A percentile compares a stretch with the other conserved stretches of the same genome.
Conservation (phyloP, 2,113 vertebrate genomes). For the Datnioides undecimradiatus region DNA sequence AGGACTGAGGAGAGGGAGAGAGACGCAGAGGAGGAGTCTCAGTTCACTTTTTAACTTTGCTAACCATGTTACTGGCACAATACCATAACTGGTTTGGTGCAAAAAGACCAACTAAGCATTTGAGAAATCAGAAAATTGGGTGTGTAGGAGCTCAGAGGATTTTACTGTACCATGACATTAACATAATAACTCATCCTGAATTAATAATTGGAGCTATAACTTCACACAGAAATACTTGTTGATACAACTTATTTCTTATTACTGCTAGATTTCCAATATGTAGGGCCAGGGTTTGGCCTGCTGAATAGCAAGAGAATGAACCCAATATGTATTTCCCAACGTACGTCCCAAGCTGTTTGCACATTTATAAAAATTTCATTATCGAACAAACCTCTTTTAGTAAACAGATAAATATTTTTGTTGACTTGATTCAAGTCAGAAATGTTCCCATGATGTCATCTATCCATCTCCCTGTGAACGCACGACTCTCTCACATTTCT, state of each 20-base stretch:
- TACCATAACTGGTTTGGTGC: not conserved
- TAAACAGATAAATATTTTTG: not conserved
- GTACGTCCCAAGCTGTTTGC: no score
- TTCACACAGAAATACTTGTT: not conserved
- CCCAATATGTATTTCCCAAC: no score
- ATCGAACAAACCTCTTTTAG: not conserved
- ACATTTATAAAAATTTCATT: not conserved
- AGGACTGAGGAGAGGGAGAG: constrained; percentile 38
- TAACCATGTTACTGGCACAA: not conserved
- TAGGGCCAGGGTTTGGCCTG: no score
- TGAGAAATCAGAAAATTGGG: not conserved
- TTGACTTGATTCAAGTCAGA: not conserved
- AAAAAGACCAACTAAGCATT: not conserved
- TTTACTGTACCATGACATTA: not conserved
- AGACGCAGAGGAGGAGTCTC: not conserved
- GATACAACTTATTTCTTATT: not conserved
- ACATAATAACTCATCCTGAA: not conserved
- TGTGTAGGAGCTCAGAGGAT: not conserved
- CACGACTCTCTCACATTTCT: not conserved
- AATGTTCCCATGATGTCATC: not conserved
- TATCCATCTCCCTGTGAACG: not conserved
- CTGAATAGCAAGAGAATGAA: no score
- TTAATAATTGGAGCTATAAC: not conserved
- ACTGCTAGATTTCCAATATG: not conserved
- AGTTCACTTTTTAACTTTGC: not conserved